phyloP scores from a whole-genome alignment of 2,113 vertebrate species.

The Datnioides undecimradiatus region DNA sequence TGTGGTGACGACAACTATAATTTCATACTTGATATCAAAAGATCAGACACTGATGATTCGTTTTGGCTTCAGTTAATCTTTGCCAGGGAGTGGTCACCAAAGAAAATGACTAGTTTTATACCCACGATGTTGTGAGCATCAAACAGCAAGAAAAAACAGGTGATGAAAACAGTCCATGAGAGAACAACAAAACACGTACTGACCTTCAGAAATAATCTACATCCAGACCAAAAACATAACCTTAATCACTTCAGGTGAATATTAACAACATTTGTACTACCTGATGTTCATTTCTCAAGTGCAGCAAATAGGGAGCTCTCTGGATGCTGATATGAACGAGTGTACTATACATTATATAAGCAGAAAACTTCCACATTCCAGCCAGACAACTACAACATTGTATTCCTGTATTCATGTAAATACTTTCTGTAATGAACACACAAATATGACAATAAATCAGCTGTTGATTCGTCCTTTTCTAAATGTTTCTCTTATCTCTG shows the following conservation, averaged over 20 bases:
- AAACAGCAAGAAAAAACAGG: neutral
- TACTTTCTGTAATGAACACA: neutral
- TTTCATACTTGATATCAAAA: conserved; percentile 53
- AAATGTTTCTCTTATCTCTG: no score
- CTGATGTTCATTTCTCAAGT: neutral
- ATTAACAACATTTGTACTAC: neutral
- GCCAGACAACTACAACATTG: no score
- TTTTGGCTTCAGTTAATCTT: conserved; percentile 1
- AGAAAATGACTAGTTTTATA: neutral
- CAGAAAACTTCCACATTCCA: neutral
- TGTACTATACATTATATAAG: neutral
- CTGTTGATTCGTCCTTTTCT: neutral
- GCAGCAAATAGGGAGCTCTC: no score
- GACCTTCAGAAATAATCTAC: neutral
- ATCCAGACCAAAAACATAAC: neutral
- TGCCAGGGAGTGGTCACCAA: neutral
- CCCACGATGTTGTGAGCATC: neutral
- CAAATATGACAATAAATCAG: neutral
- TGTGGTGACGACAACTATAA: conserved; percentile 33
- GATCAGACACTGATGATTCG: conserved; percentile 29
- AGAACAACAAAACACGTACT: neutral
- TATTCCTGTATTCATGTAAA: conserved; percentile 4
- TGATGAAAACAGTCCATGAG: neutral
- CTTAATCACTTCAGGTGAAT: neutral
- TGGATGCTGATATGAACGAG: neutral